These are phyloP conservation scores for Xenentodon cancila DNA, from an alignment of 2,797 vertebrate species.

Conservation along the genomic window DNA sequence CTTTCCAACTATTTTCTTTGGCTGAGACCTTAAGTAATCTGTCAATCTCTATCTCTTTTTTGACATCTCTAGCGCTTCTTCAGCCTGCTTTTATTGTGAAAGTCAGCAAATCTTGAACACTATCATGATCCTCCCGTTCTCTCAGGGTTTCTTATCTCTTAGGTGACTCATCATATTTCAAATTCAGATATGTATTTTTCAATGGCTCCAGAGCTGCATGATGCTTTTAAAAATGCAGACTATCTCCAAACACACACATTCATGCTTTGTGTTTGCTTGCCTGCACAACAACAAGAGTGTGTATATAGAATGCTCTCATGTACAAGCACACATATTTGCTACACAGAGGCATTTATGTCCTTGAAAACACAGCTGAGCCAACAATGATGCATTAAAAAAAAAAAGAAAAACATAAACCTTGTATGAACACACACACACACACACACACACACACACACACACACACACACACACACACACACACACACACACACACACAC, in stretches of 20 bases:
- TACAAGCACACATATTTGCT: conserved; percentile 33
- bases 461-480: no score
- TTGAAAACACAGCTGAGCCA: conserved; percentile 70
- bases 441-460: no score
- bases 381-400: conserved; percentile 32
- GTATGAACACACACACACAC: neutral
- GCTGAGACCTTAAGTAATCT: conserved; percentile 27
- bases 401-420: conserved; percentile 9
- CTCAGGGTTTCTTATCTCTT: conserved; percentile 59
- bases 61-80: conserved; percentile 22
- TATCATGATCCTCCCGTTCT: conserved; percentile 7
- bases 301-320: conserved; percentile 18
- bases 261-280: conserved; percentile 24
- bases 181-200: conserved; percentile 50
- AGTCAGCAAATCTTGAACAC: conserved; percentile 21
- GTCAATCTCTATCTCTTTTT: conserved; percentile 14
- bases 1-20: conserved; percentile 6
- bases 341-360: conserved; percentile 39
- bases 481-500: no score
- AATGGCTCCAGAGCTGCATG: conserved; percentile 50
- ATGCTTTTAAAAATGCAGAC: conserved; percentile 55
- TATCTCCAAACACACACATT: conserved; percentile 39
- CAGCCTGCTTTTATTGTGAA: conserved; percentile 31
- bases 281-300: conserved; percentile 32
- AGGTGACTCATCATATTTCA: conserved; percentile 68